A percentile compares a stretch with the other conserved stretches of the same genome.
Evolutionary conservation across 2,113 vertebrate genomes (phyloP).

Genomic region (Hippocampus mohnikei): DNA sequence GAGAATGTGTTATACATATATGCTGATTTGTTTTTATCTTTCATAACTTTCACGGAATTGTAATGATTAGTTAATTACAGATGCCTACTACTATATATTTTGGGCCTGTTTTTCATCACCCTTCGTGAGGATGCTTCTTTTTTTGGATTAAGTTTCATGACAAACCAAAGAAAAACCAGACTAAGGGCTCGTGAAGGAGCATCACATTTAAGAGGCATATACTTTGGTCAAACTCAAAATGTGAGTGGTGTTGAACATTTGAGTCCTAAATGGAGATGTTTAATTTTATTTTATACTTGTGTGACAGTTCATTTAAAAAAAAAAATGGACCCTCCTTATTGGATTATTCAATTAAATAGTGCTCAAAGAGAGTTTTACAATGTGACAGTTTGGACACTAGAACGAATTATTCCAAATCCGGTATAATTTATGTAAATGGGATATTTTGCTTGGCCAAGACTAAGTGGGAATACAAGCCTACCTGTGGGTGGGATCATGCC

Average conservation of each 20-base stretch:
- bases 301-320: too few species aligned
- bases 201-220: not conserved
- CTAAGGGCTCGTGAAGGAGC: not conserved
- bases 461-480: conserved; percentile 50
- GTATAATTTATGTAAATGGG: not conserved
- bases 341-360: not conserved
- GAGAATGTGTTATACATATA: too few species aligned
- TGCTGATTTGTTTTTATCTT: too few species aligned
- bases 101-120: too few species aligned
- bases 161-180: not conserved
- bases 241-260: not conserved
- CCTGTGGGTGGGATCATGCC: conserved; percentile 99
- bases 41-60: too few species aligned
- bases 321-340: not conserved
- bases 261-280: not conserved
- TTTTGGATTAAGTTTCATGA: not conserved
- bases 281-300: too few species aligned
- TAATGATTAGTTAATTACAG: too few species aligned
- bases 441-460: not conserved
- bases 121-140: not conserved
- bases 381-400: not conserved
- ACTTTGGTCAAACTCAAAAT: not conserved
- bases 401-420: not conserved
- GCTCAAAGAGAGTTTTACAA: not conserved
- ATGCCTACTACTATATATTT: too few species aligned